These are phyloP conservation scores for Sinohyriopsis cumingii DNA, from an alignment of 2,888 invertebrate species.

Conservation along the genomic window DNA sequence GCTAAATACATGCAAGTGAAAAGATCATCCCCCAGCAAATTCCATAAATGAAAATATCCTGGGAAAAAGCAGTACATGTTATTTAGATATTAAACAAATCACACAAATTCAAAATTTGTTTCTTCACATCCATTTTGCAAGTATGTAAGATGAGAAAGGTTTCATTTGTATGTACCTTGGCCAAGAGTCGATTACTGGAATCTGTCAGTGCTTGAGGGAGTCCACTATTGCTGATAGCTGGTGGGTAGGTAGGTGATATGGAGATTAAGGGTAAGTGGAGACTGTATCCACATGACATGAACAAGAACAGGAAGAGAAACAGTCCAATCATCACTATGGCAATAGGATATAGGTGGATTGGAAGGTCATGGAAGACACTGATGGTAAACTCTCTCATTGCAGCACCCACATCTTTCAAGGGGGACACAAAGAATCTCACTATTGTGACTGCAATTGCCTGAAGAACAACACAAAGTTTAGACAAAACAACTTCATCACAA, in stretches of 20 bases:
- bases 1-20: no score
- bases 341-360: conserved; percentile 49
- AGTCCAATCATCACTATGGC: conserved; percentile 34
- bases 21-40: no score
- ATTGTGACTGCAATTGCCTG: conserved; percentile 57
- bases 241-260: conserved; percentile 32
- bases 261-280: conserved; percentile 43
- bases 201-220: conserved; percentile 34
- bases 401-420: conserved; percentile 53
- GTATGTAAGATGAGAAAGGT: neutral
- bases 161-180: conserved; percentile 27
- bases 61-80: no score
- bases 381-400: conserved; percentile 46
- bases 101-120: no score
- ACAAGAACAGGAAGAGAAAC: conserved; percentile 42
- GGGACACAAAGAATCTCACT: conserved; percentile 54
- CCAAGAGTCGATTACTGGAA: conserved; percentile 24
- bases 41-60: no score
- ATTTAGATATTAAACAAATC: no score
- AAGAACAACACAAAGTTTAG: conserved; percentile 12
- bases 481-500: neutral
- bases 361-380: conserved; percentile 48
- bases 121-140: no score
- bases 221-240: conserved; percentile 19
- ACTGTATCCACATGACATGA: conserved; percentile 53